phyloP scores from a whole-genome alignment of 1,140 invertebrate species.

The Trypoxylus dichotomus region DNA sequence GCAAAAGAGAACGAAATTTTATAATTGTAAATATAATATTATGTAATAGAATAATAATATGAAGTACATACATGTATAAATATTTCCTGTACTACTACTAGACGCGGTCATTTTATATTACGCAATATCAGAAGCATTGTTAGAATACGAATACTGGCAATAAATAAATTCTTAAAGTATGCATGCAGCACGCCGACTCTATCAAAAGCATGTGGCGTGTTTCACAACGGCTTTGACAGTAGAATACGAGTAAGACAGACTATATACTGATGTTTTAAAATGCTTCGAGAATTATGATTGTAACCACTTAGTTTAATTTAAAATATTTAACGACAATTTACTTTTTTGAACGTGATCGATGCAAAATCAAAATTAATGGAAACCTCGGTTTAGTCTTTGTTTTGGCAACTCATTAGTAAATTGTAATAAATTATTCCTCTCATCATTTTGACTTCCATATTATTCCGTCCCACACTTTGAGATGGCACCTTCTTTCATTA shows the following conservation, averaged over 20 bases:
- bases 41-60: background rate
- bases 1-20: background rate
- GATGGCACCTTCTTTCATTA: background rate
- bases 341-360: background rate
- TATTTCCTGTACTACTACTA: slow-evolving; percentile 1
- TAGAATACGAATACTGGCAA: background rate
- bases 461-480: background rate
- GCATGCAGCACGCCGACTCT: background rate
- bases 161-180: background rate
- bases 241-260: background rate
- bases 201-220: background rate
- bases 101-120: background rate
- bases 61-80: background rate
- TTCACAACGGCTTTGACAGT: background rate
- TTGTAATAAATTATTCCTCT: background rate
- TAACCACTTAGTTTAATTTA: no score
- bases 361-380: background rate
- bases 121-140: background rate
- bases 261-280: background rate
- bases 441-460: background rate
- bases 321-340: no score
- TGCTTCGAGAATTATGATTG: background rate
- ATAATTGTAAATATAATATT: slow-evolving; percentile 1
- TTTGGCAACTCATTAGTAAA: background rate
- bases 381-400: background rate